Evolutionary conservation across 2,888 invertebrate species (phyloP).

Genomic region (Hesperia comma): DNA sequence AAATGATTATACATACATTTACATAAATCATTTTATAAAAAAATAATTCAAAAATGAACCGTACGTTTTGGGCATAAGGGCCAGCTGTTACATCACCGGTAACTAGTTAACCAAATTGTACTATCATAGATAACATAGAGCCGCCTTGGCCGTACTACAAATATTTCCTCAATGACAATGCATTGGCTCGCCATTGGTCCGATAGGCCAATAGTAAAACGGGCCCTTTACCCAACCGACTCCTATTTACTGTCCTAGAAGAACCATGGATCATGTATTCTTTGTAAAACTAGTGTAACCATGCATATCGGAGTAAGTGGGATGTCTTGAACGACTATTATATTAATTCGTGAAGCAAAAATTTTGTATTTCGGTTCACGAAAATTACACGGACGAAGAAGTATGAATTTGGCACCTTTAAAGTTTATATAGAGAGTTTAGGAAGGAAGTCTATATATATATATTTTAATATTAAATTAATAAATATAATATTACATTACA

Average conservation of each 20-base stretch:
- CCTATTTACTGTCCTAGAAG: constrained; percentile 47
- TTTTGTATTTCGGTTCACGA: no score
- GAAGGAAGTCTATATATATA: no score
- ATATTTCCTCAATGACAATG: constrained; percentile 32
- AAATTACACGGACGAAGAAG: no score
- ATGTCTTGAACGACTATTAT: constrained; percentile 10
- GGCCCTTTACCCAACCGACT: constrained; percentile 41
- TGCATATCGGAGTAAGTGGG: background rate
- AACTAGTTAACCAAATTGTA: background rate
- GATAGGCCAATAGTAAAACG: constrained; percentile 41
- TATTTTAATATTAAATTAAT: no score
- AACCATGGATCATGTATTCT: constrained; percentile 42
- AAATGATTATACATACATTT: background rate
- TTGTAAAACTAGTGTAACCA: constrained; percentile 32
- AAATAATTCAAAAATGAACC: background rate
- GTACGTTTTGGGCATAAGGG: background rate
- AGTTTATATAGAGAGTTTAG: no score
- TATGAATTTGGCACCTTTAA: no score
- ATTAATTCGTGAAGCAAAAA: no score
- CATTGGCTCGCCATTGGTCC: constrained; percentile 27
- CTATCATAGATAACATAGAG: constrained; percentile 12
- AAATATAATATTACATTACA: no score
- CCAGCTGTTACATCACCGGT: background rate
- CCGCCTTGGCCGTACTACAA: constrained; percentile 33
- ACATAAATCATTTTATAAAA: background rate